Percentiles rank a stretch among this genome's conserved stretches.
phyloP scores from a whole-genome alignment of 2,888 invertebrate genomes.

The Eulithis testata region DNA sequence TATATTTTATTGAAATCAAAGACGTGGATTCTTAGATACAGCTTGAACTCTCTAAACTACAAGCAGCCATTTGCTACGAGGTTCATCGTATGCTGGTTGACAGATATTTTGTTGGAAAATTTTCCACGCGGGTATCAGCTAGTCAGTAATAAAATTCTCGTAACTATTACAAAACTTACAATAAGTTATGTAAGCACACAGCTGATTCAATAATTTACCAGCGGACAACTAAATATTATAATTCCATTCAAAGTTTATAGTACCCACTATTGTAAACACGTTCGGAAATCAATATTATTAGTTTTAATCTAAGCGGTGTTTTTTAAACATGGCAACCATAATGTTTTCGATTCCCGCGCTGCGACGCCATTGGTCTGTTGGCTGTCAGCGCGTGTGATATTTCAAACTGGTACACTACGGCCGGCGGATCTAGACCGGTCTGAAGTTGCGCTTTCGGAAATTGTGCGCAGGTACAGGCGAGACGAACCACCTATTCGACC shows the following conservation, averaged over 20 bases:
- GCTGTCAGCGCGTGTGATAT: conserved; percentile 33
- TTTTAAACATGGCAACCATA: conserved; percentile 44
- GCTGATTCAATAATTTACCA: conserved; percentile 34
- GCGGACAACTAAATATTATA: conserved; percentile 43
- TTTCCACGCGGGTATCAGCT: too few species aligned
- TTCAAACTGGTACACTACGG: conserved; percentile 10
- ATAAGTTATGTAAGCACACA: conserved; percentile 12
- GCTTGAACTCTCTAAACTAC: too few species aligned
- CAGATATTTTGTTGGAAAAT: too few species aligned
- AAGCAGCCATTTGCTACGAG: too few species aligned
- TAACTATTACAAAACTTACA: background rate
- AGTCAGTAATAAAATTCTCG: background rate
- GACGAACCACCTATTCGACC: too few species aligned
- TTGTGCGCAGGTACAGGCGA: too few species aligned
- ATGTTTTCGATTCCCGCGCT: conserved; percentile 51
- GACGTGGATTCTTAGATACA: too few species aligned
- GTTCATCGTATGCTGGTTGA: too few species aligned
- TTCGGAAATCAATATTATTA: conserved; percentile 44
- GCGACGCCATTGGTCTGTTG: conserved; percentile 44
- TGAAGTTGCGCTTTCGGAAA: too few species aligned
- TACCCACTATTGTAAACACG: conserved; percentile 29
- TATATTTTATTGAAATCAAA: too few species aligned
- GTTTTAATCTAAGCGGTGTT: conserved; percentile 43
- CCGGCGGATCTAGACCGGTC: too few species aligned
- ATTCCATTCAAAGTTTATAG: conserved; percentile 41